Base-by-base conservation (phyloP, 2,888 invertebrate genomes). In the Temnothorax rugatulus region DNA sequence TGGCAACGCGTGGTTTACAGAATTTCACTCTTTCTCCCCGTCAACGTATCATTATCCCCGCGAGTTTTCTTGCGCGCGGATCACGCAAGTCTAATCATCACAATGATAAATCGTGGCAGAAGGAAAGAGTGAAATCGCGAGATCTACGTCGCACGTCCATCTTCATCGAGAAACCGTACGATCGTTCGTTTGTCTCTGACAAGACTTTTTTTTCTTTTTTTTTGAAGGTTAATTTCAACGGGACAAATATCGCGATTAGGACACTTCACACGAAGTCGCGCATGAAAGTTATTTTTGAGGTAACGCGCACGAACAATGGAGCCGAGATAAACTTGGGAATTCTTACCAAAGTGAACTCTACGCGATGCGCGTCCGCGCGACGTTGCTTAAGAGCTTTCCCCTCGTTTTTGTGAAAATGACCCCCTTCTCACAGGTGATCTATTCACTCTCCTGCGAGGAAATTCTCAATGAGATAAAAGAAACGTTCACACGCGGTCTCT, bases 341-440 rank as follows among this genome's bases (percentile, higher is more conserved):
- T 11, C 21, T 59, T 38, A 13, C 18, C 47, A 18, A 34, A 59
- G 73, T 44, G 34, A 71, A 34, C 13, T 41, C 54, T 25, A 8
- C 57, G 34, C 66, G 68, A 68, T 52, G 52, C 38, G 68, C 25
- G 25, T 50, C 11, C 25, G 77, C 44, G 29, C 34, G 21, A 38
- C 76, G 59, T 82, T 82, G 52, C 54, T 11, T 34, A 73, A 61
- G 63, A 63, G 75, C 82, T 76, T 76, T 76, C 64, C 79, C 77
- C 79, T 82, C 44, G 52, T 82, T 82, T 82, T 82, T 82, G 77
- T 76, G 77, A 82, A 82, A 82, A 82, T 82, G 82, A 64, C 63
- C 82, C 47, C 63, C 77, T 82, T 82, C 77, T 82, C 82, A 76
- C 77, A 59, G 59, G 11, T 29, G 79, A 29, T 54, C 52, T 74